Conservation (phyloP, 2,797 vertebrate species). For the Sorex maritimensis region DNA sequence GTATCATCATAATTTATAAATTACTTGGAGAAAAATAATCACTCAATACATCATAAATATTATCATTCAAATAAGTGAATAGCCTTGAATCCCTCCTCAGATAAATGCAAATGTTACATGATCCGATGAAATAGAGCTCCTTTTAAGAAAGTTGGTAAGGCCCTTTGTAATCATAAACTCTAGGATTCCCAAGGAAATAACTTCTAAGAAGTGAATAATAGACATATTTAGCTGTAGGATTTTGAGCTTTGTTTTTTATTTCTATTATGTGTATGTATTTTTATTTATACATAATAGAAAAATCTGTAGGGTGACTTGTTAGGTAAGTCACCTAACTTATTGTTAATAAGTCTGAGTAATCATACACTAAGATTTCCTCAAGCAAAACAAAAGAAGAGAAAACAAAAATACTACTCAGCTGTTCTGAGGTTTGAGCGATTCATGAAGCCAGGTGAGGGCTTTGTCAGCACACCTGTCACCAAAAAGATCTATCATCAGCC, state of each 20-base stretch:
- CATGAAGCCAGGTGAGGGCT: constrained; percentile 43
- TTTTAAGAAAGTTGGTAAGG: not conserved
- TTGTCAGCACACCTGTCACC: not conserved
- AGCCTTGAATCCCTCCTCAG: not conserved
- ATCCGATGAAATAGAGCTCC: not conserved
- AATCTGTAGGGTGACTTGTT: not conserved
- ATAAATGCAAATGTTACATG: constrained; percentile 4
- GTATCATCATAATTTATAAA: constrained; percentile 14
- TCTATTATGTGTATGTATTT: not conserved
- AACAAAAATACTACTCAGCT: not conserved
- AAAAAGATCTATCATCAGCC: not conserved
- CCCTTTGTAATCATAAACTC: not conserved
- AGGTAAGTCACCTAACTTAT: not conserved
- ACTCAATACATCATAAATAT: not conserved
- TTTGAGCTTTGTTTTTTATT: constrained; percentile 3
- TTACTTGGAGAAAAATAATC: not conserved
- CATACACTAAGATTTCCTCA: constrained; percentile 52
- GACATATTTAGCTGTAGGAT: not conserved
- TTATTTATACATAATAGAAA: not conserved
- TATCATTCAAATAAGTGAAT: constrained; percentile 8
- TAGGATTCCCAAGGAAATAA: not conserved
- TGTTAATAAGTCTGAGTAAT: not conserved
- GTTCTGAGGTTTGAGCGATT: constrained; percentile 25
- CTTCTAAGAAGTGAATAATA: not conserved
- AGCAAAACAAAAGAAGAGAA: not conserved